Conservation (phyloP, 2,797 vertebrate species). For the Pseudotriccus pelzelni region DNA sequence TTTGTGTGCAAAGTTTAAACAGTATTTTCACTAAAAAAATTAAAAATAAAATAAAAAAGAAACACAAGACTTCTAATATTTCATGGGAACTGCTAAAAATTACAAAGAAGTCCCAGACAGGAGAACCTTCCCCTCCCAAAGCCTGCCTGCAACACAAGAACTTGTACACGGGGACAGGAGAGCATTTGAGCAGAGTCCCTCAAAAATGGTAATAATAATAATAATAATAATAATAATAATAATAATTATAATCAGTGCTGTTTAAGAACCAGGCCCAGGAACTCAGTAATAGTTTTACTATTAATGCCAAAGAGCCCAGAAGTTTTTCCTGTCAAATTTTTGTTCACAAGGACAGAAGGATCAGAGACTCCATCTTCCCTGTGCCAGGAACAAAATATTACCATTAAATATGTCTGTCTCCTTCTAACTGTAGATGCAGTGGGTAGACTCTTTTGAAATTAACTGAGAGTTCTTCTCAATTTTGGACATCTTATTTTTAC, state of each 20-base stretch:
- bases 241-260: background rate
- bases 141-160: background rate
- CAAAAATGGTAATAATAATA: background rate
- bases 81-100: background rate
- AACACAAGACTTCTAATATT: background rate
- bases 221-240: background rate
- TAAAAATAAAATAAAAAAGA: background rate
- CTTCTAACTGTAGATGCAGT: background rate
- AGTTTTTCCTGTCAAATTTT: background rate
- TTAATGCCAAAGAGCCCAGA: background rate
- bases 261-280: background rate
- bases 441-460: background rate
- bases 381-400: background rate
- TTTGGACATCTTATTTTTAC: background rate
- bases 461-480: background rate
- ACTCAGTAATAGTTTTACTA: background rate
- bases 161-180: rapidly evolving
- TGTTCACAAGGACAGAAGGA: background rate
- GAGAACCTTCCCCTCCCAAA: background rate
- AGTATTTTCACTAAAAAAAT: background rate
- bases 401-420: background rate
- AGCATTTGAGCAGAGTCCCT: background rate
- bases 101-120: background rate
- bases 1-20: background rate
- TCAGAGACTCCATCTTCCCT: background rate